Evolutionary conservation across 2,797 vertebrate species (phyloP).

Genomic region (Salarias fasciatus): DNA sequence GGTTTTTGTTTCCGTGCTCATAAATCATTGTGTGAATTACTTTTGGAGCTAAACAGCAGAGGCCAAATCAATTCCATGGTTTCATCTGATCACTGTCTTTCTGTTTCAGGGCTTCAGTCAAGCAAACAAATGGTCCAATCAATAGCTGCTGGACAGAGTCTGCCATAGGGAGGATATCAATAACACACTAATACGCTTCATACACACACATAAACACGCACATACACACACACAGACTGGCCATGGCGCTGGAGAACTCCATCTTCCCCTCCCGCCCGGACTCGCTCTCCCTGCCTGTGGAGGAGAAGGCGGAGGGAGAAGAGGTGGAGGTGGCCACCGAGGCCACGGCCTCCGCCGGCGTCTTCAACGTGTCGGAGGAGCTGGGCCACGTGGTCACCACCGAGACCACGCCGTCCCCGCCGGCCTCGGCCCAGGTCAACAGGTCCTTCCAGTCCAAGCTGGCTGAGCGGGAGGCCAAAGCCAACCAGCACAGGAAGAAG

Average conservation of each 20-base stretch:
- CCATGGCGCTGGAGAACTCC: constrained; percentile 89
- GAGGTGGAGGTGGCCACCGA: constrained; percentile 71
- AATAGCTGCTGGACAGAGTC: constrained; percentile 63
- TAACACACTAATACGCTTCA: constrained; percentile 55
- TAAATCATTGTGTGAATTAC: too few relatives aligned
- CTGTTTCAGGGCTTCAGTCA: constrained; percentile 70
- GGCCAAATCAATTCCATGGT: constrained; percentile 16
- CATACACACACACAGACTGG: constrained; percentile 6
- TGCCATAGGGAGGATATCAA: constrained; percentile 66
- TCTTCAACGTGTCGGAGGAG: constrained; percentile 78
- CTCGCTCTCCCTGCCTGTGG: constrained; percentile 80
- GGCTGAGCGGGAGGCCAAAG: constrained; percentile 79
- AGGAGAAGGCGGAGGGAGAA: constrained; percentile 75
- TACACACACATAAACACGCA: constrained; percentile 16
- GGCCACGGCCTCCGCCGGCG: constrained; percentile 56
- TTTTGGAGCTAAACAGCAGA: constrained; percentile 7
- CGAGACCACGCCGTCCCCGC: constrained; percentile 65
- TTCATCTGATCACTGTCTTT: constrained; percentile 34
- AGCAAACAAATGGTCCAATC: constrained; percentile 76
- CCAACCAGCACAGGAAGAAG: constrained; percentile 77
- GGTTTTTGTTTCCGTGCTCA: too few relatives aligned
- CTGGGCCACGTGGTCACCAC: constrained; percentile 82
- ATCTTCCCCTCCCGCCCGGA: constrained; percentile 82
- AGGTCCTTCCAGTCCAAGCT: constrained; percentile 83
- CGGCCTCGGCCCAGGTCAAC: constrained; percentile 57